A percentile compares a stretch with the other conserved stretches of the same genome.
Evolutionary conservation across 2,113 vertebrate genomes (phyloP).

Genomic region (Pitta sordida): DNA sequence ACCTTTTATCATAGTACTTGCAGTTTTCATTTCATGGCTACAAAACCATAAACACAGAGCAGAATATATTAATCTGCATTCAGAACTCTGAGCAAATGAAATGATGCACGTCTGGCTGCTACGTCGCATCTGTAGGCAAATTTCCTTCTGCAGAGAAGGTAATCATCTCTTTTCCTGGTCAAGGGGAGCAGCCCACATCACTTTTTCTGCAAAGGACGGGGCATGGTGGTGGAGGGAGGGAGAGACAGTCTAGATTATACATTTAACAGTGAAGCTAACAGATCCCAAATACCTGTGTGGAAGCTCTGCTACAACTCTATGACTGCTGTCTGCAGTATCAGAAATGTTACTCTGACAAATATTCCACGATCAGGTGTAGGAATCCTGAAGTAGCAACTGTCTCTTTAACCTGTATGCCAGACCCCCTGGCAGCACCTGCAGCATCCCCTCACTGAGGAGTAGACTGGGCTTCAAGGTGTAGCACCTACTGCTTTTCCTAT

Average conservation of each 20-base stretch:
- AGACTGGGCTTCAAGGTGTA: not conserved
- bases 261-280: not conserved
- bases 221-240: not conserved
- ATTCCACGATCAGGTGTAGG: not conserved
- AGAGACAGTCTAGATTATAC: not conserved
- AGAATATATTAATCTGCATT: not conserved
- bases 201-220: not conserved
- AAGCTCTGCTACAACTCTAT: not conserved
- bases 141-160: not conserved
- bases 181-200: not conserved
- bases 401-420: not conserved
- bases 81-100: not conserved
- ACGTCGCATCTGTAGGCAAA: not conserved
- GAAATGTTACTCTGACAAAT: not conserved
- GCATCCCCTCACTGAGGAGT: not conserved
- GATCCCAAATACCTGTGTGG: not conserved
- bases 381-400: not conserved
- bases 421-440: not conserved
- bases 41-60: not conserved
- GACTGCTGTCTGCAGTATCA: not conserved
- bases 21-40: not conserved
- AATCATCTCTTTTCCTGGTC: not conserved
- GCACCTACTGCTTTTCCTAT: not conserved
- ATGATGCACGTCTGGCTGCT: not conserved
- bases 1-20: not conserved